Conservation (phyloP, 2,797 vertebrate species). For the Rhinophrynus dorsalis region DNA sequence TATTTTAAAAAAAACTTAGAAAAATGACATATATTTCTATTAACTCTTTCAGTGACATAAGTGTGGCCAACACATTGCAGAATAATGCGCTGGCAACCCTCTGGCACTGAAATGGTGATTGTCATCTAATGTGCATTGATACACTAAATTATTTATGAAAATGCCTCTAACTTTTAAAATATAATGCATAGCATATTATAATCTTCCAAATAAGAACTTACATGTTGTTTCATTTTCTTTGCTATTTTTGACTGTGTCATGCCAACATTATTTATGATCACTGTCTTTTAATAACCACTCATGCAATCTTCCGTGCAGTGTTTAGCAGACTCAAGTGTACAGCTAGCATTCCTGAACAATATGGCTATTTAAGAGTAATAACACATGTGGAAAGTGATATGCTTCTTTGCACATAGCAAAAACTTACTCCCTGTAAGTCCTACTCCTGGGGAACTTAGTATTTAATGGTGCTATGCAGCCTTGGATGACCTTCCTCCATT, state of each 20-base stretch:
- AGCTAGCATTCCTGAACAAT: background rate
- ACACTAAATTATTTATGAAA: no score
- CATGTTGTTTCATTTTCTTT: background rate
- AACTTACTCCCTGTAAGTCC: background rate
- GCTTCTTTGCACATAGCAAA: background rate
- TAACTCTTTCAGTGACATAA: no score
- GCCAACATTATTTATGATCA: slow-evolving; percentile 2
- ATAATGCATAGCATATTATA: no score
- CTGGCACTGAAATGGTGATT: no score
- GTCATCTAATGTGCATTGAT: no score
- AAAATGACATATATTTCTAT: no score
- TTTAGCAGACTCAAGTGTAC: background rate
- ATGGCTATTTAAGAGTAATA: background rate
- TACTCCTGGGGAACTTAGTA: background rate
- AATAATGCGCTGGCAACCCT: no score
- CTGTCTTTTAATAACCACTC: slow-evolving; percentile 9
- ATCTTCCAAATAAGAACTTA: background rate
- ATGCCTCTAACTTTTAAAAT: no score
- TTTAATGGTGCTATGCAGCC: no score
- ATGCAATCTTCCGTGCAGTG: background rate
- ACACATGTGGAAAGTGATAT: background rate
- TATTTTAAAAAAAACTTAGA: no score
- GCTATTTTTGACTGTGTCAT: background rate
- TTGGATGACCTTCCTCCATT: no score
- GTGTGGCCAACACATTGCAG: no score